phyloP scores from a whole-genome alignment of 2,888 invertebrate genomes.

The Harpagoxenus sublaevis region DNA sequence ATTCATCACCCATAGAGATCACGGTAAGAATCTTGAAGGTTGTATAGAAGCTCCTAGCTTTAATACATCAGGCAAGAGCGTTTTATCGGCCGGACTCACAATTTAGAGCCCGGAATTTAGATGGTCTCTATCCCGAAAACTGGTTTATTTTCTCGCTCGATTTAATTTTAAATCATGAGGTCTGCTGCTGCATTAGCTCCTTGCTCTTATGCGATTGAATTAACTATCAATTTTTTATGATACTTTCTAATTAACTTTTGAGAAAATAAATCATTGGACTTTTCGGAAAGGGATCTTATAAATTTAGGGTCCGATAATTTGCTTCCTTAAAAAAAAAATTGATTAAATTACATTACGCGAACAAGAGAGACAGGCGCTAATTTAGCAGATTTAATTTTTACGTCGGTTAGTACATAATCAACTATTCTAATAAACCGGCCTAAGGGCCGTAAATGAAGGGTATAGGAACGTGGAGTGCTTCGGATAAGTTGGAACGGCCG shows the following conservation, averaged over 20 bases:
- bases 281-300: background rate
- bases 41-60: constrained; percentile 17
- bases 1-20: constrained; percentile 27
- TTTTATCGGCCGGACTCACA: constrained; percentile 12
- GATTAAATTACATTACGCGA: constrained; percentile 25
- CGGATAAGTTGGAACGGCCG: constrained; percentile 7
- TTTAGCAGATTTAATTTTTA: constrained; percentile 30
- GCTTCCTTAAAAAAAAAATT: background rate
- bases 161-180: constrained; percentile 8
- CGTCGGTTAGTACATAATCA: constrained; percentile 5
- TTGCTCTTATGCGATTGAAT: background rate
- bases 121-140: background rate
- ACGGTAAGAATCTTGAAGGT: constrained; percentile 7
- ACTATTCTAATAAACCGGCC: constrained; percentile 30
- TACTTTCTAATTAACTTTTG: constrained; percentile 3
- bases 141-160: background rate
- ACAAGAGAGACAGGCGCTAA: background rate
- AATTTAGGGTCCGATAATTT: constrained; percentile 1
- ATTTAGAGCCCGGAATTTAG: background rate
- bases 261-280: background rate
- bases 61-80: background rate
- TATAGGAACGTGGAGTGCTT: background rate
- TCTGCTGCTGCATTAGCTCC: background rate
- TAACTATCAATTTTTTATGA: background rate
- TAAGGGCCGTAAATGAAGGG: constrained; percentile 19